Base-by-base conservation (phyloP, 1,140 invertebrate species). In the Drosophila prosaltans region DNA sequence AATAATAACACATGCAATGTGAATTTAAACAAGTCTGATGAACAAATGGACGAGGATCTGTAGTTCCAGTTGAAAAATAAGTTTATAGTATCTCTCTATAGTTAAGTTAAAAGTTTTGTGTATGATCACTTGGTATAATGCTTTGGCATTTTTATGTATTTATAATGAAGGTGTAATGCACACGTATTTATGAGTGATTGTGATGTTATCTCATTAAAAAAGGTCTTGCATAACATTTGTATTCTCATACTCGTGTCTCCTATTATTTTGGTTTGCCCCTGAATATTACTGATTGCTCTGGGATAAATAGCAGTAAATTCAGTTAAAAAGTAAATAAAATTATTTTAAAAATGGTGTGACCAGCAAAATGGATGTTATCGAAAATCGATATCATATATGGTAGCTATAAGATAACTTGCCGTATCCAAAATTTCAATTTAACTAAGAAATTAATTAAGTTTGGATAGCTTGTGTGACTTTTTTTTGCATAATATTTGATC, bases 1-100 rank as follows among this genome's bases (percentile, higher is more conserved):
- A 91, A 91, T 61, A 91, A 91, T 67, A 91, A 91, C 60, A 89
- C 90, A 66, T 91, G 86, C 78, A 91, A 79, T 63, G 80, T 91
- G 72, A 91, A 91, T 67, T 77, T 91, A 57, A 91, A 91, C 65
- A 91, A 91, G 80, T 74, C 91, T 88, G 89, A 89, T 41, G 86
- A 91, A 65, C 80, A 82, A 74, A 91, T 91, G 90, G 90, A 91
- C 30, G 83, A 91, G 45, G 90, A 91, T 67, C 80, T 91, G 76
- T 90, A 91, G 84, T 75, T 60, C 26, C 67, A 66, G 65, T 39
- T 58, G 63, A 61, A 61, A 55, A 26, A 26, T 43, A 63, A 16
- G 16, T 39, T 24, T 65, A 77, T 39, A 55, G 65, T 69, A 75
- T 58, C 67, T 75, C 67, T 75, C 57, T 58, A 75, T 74, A 51